phyloP scores from a whole-genome alignment of 1,140 invertebrate genomes.

The Pseudomyrmex concolor region DNA sequence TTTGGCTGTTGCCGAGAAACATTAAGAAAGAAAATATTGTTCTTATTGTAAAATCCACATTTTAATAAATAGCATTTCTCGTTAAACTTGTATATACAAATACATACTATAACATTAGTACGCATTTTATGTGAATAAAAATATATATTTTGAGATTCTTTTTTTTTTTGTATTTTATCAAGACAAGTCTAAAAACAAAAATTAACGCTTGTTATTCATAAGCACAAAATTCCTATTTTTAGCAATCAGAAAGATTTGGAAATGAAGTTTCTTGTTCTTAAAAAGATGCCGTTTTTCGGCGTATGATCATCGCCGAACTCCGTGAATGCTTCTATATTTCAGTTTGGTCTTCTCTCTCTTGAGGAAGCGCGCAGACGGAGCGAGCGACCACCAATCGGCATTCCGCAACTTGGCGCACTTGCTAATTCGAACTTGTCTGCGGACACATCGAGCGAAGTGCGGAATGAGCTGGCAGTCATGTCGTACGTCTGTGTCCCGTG shows the following conservation, averaged over 20 bases:
- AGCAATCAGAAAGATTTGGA: background rate
- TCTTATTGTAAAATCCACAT: too few relatives aligned
- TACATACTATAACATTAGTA: too few relatives aligned
- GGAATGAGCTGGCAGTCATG: slow-evolving; percentile 65
- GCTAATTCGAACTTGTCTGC: slow-evolving; percentile 81
- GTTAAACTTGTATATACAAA: too few relatives aligned
- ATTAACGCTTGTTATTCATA: background rate
- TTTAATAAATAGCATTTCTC: too few relatives aligned
- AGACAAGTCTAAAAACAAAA: too few relatives aligned
- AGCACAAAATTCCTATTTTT: background rate
- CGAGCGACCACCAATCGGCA: slow-evolving; percentile 75
- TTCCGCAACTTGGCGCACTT: slow-evolving; percentile 79
- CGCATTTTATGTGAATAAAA: too few relatives aligned
- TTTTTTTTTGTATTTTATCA: too few relatives aligned
- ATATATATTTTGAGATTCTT: too few relatives aligned
- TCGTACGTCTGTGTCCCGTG: slow-evolving; percentile 51
- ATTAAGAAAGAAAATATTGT: too few relatives aligned
- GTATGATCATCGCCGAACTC: slow-evolving; percentile 24
- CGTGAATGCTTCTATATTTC: slow-evolving; percentile 12
- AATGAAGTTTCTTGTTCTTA: slow-evolving; percentile 43
- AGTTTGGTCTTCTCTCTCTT: background rate
- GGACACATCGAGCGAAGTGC: slow-evolving; percentile 73
- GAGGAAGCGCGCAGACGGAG: slow-evolving; percentile 10
- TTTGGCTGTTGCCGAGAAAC: too few relatives aligned
- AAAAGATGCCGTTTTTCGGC: background rate